Base-by-base conservation (phyloP, 1,140 invertebrate species). In the Caerostris extrusa region DNA sequence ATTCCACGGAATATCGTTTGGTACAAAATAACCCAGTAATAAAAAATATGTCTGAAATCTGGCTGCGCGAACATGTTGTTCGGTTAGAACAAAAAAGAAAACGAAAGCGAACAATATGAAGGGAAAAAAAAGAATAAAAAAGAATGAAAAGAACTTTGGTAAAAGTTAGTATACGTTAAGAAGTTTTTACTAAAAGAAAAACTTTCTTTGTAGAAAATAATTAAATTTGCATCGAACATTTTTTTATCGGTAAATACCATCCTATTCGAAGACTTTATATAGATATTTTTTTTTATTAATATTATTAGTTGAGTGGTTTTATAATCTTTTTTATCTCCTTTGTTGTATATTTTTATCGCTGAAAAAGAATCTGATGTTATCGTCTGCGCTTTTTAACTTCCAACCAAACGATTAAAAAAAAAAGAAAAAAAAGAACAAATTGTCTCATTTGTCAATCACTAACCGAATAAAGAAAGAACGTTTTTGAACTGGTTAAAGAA, bases 21-120 rank as follows among this genome's bases (percentile, higher is more conserved):
- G 57, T 81, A 90, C 89, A 90, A 90, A 90, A 90, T 90, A 81
- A 90, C 89, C 10, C 34, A 34, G 55, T 77, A 69, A 81, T 71
- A 89, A 89, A 83, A 86, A 86, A 86, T 56, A 83, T 8, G 55
- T 56, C 56, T 83, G 55, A 83, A 57, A 56, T 83, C 82, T 77
- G 71, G 34, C 71, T 50, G 12, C 71, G 71, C 71, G 6, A 77
- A 77, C 71, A 77, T 77, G 71, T 77, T 77, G 50, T 34, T 50
- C 50, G 12, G 53, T 5, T 50, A 12, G 53, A 77, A 17, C 5
- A 7, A 53, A 7, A 53, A 81, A 50, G 34, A 34, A 53, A 4
- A 10, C 4, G 17, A 6, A 2, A 10, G 82, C 34, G 34, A 34
- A 34, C 34, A 34, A 34, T 50, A 77, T 50, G 53, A 12, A 77